Evolutionary conservation across 2,113 vertebrate genomes (phyloP).

Genomic region (Deroptyus accipitrinus): DNA sequence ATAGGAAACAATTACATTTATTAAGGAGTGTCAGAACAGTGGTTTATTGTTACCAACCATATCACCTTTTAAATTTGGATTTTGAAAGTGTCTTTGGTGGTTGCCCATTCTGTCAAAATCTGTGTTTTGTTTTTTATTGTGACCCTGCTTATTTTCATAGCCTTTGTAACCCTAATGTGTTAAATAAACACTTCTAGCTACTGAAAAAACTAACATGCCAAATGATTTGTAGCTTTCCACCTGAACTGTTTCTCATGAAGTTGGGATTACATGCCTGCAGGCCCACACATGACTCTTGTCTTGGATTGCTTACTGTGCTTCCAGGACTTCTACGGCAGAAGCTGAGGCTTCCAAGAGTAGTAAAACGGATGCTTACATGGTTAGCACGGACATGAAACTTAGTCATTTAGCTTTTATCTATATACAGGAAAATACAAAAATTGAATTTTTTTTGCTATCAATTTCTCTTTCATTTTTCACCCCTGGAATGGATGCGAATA

Average conservation of each 20-base stretch:
- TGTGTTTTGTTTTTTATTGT: neutral
- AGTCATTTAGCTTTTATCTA: neutral
- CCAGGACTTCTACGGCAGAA: neutral
- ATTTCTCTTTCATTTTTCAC: neutral
- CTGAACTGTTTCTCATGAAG: conserved; percentile 12
- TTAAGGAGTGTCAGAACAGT: neutral
- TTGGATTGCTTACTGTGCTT: neutral
- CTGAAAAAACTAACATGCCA: conserved; percentile 1
- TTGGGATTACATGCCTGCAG: neutral
- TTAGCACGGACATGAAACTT: neutral
- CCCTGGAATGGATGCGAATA: neutral
- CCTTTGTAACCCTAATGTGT: conserved; percentile 2
- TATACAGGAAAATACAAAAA: neutral
- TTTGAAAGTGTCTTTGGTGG: neutral
- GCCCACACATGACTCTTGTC: neutral
- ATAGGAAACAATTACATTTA: neutral
- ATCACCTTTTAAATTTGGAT: neutral
- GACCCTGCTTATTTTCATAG: conserved; percentile 13
- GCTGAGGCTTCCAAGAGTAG: neutral
- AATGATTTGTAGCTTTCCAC: conserved; percentile 43
- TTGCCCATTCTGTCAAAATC: neutral
- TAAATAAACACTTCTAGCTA: conserved; percentile 48
- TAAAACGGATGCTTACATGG: neutral
- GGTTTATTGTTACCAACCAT: rapidly evolving
- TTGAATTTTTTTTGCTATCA: neutral